Evolutionary conservation across 1,140 invertebrate genomes (phyloP), one percentile per base, ranked within the genome.

Genomic region (Leptopilina boulardi): DNA sequence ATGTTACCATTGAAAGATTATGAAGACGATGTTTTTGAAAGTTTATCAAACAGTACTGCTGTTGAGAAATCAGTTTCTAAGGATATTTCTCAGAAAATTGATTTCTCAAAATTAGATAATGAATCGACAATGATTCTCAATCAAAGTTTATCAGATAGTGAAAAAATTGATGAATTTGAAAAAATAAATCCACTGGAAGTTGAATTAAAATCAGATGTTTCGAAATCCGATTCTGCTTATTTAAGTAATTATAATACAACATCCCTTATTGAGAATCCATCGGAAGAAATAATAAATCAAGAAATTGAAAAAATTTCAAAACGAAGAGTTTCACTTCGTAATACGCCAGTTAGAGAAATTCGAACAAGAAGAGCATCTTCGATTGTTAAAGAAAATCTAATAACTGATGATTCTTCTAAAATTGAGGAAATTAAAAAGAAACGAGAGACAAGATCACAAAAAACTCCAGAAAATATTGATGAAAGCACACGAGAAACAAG

Each of bases 11-110:
- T 71, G n/a, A 71, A 41, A 11, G 54, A 66, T n/a, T 66, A 77
- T 8, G 59, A 77, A 6, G 44, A 80, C 9, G 79, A 89, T 2
- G 79, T 75, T 6, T 90, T 86, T 59, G 77, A 87, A 44, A 89
- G 86, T 73, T 30, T 88, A 0, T 71, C 84, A 0, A 84, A 79
- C 11, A 77, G 84, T 3, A 78, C 82, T 34, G 71, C 77, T 1
- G 41, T 75, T 44, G 41, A 38, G 10, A 19, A 78, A 10, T 59
- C 74, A 44, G 56, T 70, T 5, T 71, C 26, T 3, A 66, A 74
- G 10, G 80, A 74, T 54, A 34, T 73, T 13, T 21, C 3, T 74
- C 1, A 76, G 78, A 44, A 84, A 82, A 77, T 70, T 76, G 0
- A 47, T 76, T 19, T 75, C 59, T 8, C 26, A 80, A 70, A 74